Evolutionary conservation across 2,888 invertebrate species (phyloP).

Genomic region (Anagyrus pseudococci): DNA sequence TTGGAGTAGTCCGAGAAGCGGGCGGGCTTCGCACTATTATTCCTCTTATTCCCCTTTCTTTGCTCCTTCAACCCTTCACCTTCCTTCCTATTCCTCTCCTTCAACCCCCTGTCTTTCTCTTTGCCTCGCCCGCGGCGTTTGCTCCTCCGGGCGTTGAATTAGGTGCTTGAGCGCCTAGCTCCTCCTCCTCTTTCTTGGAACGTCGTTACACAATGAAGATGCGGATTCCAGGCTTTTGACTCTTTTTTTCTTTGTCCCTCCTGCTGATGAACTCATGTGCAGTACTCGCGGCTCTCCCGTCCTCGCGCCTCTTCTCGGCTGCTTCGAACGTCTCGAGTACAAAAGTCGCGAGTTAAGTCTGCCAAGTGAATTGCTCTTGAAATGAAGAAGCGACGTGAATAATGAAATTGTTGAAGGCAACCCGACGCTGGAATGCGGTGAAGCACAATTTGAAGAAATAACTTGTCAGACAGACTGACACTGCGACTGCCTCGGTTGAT

Average conservation of each 20-base stretch:
- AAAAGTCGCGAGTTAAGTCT: constrained; percentile 9
- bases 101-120: too few species aligned
- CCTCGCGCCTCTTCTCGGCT: neutral
- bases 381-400: neutral
- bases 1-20: constrained; percentile 27
- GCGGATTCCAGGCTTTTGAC: constrained; percentile 39
- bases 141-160: constrained; percentile 42
- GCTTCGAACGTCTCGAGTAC: neutral
- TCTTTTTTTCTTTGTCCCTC: constrained; percentile 22
- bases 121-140: constrained; percentile 1
- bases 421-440: too few species aligned
- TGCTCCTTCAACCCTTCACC: too few species aligned
- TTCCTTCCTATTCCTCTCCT: too few species aligned
- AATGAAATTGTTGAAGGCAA: too few species aligned
- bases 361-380: neutral
- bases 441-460: too few species aligned
- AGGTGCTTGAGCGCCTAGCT: constrained; percentile 45
- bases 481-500: too few species aligned
- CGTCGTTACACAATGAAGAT: constrained; percentile 52
- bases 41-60: too few species aligned
- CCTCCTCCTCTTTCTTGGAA: constrained; percentile 48
- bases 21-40: neutral
- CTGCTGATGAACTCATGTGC: neutral
- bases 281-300: neutral
- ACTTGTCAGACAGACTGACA: too few species aligned